Evolutionary conservation across 2,113 vertebrate species (phyloP).

Genomic region (Clinocottus analis): DNA sequence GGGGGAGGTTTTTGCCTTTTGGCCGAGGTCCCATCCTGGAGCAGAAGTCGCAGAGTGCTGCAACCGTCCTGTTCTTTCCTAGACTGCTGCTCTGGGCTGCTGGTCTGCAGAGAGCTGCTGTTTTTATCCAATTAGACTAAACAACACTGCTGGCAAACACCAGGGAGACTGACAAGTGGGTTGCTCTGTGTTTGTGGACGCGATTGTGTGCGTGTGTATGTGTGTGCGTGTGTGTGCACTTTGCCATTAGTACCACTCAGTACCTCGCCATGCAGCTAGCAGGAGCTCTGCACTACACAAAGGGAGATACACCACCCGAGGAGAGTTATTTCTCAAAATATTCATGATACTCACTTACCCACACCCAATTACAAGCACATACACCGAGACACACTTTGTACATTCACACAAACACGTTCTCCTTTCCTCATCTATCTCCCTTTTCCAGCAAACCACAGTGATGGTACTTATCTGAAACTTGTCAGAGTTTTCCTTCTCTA

Average conservation of each 20-base stretch:
- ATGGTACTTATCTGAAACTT: slow-evolving; percentile 1
- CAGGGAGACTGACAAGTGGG: slow-evolving; percentile 21
- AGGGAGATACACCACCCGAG: neutral
- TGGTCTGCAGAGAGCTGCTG: slow-evolving; percentile 41
- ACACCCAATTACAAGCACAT: neutral
- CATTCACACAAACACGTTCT: slow-evolving; percentile 17
- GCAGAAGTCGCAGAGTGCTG: slow-evolving; percentile 43
- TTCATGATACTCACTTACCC: slow-evolving; percentile 3
- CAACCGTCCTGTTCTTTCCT: slow-evolving; percentile 40
- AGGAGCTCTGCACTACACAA: slow-evolving; percentile 24
- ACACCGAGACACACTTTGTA: neutral
- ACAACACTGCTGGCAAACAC: neutral
- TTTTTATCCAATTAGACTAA: slow-evolving; percentile 58
- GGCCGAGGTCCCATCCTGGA: slow-evolving; percentile 42
- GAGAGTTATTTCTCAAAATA: slow-evolving; percentile 20
- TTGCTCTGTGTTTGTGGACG: slow-evolving; percentile 10
- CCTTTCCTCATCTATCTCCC: neutral
- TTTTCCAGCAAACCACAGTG: neutral
- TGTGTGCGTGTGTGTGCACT: slow-evolving; percentile 5
- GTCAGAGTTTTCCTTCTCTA: neutral
- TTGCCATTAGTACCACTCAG: slow-evolving; percentile 32
- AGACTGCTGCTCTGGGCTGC: slow-evolving; percentile 23
- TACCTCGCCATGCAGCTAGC: slow-evolving; percentile 34
- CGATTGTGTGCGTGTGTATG: too few species aligned
- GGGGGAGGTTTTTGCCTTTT: slow-evolving; percentile 41